Conservation (phyloP, 2,888 invertebrate genomes). For the Physocephala rufipes region DNA sequence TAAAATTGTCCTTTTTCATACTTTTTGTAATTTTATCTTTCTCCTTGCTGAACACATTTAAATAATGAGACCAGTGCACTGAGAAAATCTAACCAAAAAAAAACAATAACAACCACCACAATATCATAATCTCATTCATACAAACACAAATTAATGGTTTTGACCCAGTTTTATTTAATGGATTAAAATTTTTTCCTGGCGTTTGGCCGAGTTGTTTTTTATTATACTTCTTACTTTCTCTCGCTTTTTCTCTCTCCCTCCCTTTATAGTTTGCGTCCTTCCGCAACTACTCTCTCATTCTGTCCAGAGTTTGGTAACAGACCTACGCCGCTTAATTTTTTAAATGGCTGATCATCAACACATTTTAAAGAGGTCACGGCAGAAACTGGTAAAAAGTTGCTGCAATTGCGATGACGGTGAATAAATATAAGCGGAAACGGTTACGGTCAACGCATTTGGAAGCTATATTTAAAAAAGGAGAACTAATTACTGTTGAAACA, state of each 20-base stretch:
- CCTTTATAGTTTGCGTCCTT: not conserved
- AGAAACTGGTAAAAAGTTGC: slow-evolving; percentile 7
- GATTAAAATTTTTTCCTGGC: not conserved
- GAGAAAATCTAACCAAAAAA: not conserved
- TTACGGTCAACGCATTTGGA: not conserved
- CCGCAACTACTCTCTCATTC: too few species aligned
- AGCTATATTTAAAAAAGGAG: not conserved
- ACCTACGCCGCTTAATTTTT: slow-evolving; percentile 29
- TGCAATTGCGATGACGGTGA: slow-evolving; percentile 4
- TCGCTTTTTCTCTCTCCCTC: not conserved
- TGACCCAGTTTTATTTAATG: slow-evolving; percentile 26
- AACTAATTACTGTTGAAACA: not conserved
- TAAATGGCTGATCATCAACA: slow-evolving; percentile 30
- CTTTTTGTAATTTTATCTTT: not conserved
- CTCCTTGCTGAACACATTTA: not conserved
- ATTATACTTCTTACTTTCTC: not conserved
- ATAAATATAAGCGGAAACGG: too few species aligned
- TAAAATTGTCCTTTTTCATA: not conserved
- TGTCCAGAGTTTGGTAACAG: not conserved
- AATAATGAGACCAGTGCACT: too few species aligned
- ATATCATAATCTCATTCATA: not conserved
- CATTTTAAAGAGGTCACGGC: slow-evolving; percentile 4
- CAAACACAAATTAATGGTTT: slow-evolving; percentile 22
- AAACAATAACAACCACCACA: slow-evolving; percentile 2
- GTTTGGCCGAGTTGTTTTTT: not conserved